These are phyloP conservation scores for Clivina fossor DNA, from an alignment of 2,888 invertebrate genomes.

Conservation along the genomic window DNA sequence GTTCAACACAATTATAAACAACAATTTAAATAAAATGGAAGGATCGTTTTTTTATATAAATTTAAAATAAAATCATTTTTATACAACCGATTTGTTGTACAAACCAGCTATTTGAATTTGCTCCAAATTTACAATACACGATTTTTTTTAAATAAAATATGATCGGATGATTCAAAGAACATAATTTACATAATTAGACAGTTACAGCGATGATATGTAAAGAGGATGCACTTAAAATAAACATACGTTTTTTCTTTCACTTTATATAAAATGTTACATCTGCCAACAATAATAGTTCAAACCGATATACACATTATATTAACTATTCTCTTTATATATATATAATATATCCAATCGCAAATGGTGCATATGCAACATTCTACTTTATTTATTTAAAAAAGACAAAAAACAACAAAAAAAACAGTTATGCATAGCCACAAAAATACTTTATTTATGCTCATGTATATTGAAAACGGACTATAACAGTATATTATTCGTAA, in stretches of 20 bases:
- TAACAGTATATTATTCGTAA: background rate
- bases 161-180: background rate
- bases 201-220: slow-evolving; percentile 26
- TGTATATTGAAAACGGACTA: background rate
- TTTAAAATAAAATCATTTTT: slow-evolving; percentile 5
- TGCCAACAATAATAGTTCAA: slow-evolving; percentile 6
- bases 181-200: slow-evolving; percentile 7
- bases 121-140: no score
- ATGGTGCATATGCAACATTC: slow-evolving; percentile 11
- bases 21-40: slow-evolving; percentile 16
- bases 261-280: slow-evolving; percentile 20
- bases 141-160: slow-evolving; percentile 13
- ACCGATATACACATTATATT: background rate
- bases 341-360: background rate
- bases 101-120: no score
- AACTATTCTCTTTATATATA: background rate
- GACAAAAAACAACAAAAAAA: slow-evolving; percentile 11
- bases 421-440: slow-evolving; percentile 24
- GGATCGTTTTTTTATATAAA: slow-evolving; percentile 10
- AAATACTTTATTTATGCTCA: background rate
- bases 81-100: no score
- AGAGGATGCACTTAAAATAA: slow-evolving; percentile 17
- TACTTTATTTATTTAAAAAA: no score
- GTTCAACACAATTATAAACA: slow-evolving; percentile 9
- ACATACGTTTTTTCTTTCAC: no score